Evolutionary conservation across 2,888 invertebrate species (phyloP).

Genomic region (Serripes groenlandicus): DNA sequence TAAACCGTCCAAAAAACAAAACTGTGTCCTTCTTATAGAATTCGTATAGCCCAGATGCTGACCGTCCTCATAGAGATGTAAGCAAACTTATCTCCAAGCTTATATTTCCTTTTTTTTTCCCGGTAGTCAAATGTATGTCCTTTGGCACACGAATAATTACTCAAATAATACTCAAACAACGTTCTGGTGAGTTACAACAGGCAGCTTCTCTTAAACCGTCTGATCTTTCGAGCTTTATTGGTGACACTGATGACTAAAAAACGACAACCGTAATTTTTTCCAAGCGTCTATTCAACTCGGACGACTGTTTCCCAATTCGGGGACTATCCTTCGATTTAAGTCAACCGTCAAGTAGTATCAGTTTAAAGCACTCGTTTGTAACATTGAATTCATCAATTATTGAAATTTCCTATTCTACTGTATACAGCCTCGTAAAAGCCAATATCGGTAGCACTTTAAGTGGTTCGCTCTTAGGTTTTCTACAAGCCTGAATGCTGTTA

Average conservation of each 20-base stretch:
- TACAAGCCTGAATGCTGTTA: slow-evolving; percentile 9
- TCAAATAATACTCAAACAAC: no score
- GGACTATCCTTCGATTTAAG: slow-evolving; percentile 14
- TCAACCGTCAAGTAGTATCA: slow-evolving; percentile 27
- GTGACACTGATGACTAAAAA: slow-evolving; percentile 11
- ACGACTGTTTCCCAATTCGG: slow-evolving; percentile 10
- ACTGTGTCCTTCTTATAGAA: no score
- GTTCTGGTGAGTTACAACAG: not conserved
- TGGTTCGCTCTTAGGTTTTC: slow-evolving; percentile 16
- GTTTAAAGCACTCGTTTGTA: slow-evolving; percentile 29
- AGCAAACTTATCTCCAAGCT: no score
- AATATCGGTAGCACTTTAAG: slow-evolving; percentile 20
- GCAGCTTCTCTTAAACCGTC: not conserved
- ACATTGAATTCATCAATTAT: slow-evolving; percentile 48
- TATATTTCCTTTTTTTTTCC: no score
- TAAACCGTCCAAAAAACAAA: no score
- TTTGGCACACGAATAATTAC: no score
- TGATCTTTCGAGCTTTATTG: slow-evolving; percentile 17
- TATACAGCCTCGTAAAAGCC: slow-evolving; percentile 19
- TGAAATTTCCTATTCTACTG: slow-evolving; percentile 23
- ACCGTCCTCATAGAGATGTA: no score
- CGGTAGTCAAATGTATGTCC: no score
- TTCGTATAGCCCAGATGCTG: no score
- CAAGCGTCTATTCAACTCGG: not conserved
- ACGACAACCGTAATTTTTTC: not conserved